These are phyloP conservation scores for Pachyrhynchus sulphureomaculatus DNA, from an alignment of 1,140 invertebrate genomes.

Conservation along the genomic window DNA sequence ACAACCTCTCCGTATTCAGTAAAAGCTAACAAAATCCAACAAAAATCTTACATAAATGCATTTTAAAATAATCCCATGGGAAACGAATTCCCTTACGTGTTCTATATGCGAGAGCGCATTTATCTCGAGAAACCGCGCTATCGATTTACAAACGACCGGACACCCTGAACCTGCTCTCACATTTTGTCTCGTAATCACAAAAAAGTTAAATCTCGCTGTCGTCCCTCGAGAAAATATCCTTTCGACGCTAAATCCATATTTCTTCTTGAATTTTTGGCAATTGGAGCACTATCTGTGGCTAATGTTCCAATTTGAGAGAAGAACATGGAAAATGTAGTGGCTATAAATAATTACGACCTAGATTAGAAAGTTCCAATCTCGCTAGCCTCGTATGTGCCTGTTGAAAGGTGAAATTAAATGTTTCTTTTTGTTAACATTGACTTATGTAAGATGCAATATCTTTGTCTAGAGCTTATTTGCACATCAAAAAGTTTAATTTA, in stretches of 20 bases:
- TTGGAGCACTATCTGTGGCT: neutral
- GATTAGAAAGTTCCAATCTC: neutral
- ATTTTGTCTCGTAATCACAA: slow-evolving; percentile 2
- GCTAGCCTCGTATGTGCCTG: too few relatives aligned
- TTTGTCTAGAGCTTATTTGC: too few relatives aligned
- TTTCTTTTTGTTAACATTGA: too few relatives aligned
- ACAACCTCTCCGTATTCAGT: too few relatives aligned
- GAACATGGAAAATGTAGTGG: neutral
- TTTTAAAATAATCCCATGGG: neutral
- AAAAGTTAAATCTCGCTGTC: neutral
- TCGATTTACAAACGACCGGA: slow-evolving; percentile 10
- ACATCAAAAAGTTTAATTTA: too few relatives aligned
- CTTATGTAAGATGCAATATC: too few relatives aligned
- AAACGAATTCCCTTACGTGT: slow-evolving; percentile 3
- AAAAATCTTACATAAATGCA: neutral
- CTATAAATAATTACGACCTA: neutral
- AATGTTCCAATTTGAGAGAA: neutral
- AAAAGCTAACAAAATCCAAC: neutral
- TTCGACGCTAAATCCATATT: neutral
- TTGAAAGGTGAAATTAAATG: too few relatives aligned
- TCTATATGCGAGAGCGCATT: neutral
- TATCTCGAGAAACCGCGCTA: slow-evolving; percentile 10
- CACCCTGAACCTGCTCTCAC: slow-evolving; percentile 8
- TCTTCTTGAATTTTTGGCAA: slow-evolving; percentile 1
- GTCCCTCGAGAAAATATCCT: neutral